These are phyloP conservation scores for Sorex araneus DNA, from an alignment of 2,113 vertebrate species.

Conservation along the genomic window DNA sequence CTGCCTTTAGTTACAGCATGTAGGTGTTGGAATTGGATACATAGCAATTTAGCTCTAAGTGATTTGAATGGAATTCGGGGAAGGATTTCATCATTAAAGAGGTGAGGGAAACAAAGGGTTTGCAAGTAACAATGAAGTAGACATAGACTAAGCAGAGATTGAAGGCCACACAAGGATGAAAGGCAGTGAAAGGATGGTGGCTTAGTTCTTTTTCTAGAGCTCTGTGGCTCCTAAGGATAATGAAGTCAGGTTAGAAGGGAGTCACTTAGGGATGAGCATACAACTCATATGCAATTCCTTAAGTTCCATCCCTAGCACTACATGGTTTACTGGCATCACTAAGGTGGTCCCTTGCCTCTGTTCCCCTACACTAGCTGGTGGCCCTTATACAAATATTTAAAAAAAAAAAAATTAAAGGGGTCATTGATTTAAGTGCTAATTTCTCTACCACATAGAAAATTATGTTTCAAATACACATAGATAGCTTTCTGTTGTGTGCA, in stretches of 20 bases:
- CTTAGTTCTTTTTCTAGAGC: neutral
- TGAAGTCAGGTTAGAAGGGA: neutral
- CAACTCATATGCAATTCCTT: too few relatives aligned
- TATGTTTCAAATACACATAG: conserved; percentile 25
- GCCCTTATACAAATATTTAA: neutral
- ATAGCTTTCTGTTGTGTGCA: neutral
- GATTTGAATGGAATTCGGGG: neutral
- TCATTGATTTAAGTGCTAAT: neutral
- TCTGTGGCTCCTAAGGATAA: neutral
- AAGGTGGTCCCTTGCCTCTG: too few relatives aligned
- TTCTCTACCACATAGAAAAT: neutral
- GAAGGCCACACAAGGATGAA: neutral
- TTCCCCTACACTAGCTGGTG: too few relatives aligned
- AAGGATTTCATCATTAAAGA: conserved; percentile 34
- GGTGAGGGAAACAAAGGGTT: neutral
- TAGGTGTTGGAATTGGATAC: neutral
- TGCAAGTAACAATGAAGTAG: neutral
- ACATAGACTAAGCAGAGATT: neutral
- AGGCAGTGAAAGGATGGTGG: neutral
- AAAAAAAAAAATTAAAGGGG: neutral
- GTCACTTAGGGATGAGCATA: neutral
- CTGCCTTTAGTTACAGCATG: neutral
- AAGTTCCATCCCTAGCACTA: too few relatives aligned
- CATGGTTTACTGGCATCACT: too few relatives aligned
- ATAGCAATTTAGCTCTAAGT: neutral